Percentiles rank a stretch among this genome's conserved stretches.
Conservation (phyloP, 1,140 invertebrate species). For the Aphelinus certus region DNA sequence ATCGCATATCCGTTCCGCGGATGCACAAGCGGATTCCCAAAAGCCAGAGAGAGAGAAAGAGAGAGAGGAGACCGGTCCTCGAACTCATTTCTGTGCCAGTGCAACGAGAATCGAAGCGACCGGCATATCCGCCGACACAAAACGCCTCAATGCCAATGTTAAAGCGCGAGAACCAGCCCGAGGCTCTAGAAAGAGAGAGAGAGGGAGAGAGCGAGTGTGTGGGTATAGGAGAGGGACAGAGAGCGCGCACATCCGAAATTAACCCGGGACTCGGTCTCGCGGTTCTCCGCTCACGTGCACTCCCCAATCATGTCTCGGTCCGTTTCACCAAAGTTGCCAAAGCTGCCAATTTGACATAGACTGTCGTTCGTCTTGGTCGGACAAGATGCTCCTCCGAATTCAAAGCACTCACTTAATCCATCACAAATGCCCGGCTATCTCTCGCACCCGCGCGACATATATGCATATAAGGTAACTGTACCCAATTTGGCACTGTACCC, state of each 20-base stretch:
- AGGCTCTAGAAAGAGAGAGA: neutral
- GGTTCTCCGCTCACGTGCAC: neutral
- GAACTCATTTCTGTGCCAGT: slow-evolving; percentile 28
- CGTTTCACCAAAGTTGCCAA: slow-evolving; percentile 6
- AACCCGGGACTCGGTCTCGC: slow-evolving; percentile 4
- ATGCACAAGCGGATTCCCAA: no score
- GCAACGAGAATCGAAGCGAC: neutral
- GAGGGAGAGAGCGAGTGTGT: no score
- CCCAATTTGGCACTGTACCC: no score
- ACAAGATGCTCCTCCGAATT: no score
- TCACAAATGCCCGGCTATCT: no score
- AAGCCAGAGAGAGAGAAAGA: neutral
- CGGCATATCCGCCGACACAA: slow-evolving; percentile 3
- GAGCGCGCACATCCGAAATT: slow-evolving; percentile 23
- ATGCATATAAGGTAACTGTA: no score
- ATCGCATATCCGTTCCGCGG: neutral
- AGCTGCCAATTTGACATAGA: neutral
- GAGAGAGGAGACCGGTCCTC: neutral
- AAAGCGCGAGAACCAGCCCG: neutral
- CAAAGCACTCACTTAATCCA: no score
- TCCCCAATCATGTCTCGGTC: neutral
- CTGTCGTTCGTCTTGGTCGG: no score
- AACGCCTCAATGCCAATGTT: slow-evolving; percentile 35
- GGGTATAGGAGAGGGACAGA: no score
- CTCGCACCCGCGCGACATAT: no score